Conservation (phyloP, 2,888 invertebrate species). For the Trilocha varians region DNA sequence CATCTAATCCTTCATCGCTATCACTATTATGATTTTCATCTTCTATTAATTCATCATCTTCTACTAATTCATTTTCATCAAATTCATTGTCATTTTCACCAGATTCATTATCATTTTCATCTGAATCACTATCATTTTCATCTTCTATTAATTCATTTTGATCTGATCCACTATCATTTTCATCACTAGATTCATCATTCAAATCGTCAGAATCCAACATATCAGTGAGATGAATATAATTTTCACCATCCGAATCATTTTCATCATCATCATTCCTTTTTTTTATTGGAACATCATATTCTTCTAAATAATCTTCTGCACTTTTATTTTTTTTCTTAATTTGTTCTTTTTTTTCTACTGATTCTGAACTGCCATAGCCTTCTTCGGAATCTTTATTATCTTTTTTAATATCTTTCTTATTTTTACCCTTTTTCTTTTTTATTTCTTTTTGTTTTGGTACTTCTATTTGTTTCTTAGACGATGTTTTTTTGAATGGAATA, state of each 20-base stretch:
- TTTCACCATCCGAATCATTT: slow-evolving; percentile 51
- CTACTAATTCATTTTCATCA: slow-evolving; percentile 16
- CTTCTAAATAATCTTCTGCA: slow-evolving; percentile 45
- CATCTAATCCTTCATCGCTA: background rate
- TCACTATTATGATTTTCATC: background rate
- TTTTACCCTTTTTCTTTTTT: slow-evolving; percentile 11
- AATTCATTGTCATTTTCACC: slow-evolving; percentile 8
- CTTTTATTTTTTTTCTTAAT: slow-evolving; percentile 11
- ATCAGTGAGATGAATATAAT: slow-evolving; percentile 52
- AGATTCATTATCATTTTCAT: slow-evolving; percentile 20
- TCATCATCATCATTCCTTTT: slow-evolving; percentile 41
- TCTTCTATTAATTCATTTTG: slow-evolving; percentile 8
- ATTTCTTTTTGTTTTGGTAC: slow-evolving; percentile 9
- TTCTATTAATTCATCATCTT: slow-evolving; percentile 6
- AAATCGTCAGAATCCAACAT: slow-evolving; percentile 52
- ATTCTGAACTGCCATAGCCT: slow-evolving; percentile 47
- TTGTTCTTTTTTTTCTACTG: slow-evolving; percentile 15
- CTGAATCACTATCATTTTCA: slow-evolving; percentile 15
- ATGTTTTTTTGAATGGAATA: slow-evolving; percentile 48
- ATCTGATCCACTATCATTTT: slow-evolving; percentile 12
- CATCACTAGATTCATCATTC: slow-evolving; percentile 31
- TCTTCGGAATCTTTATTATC: slow-evolving; percentile 47
- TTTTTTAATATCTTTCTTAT: slow-evolving; percentile 20
- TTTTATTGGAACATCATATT: slow-evolving; percentile 47
- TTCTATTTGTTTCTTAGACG: slow-evolving; percentile 33